Percentiles rank a stretch among this genome's conserved stretches.
Conservation (phyloP, 2,888 invertebrate genomes). For the Amiota communis region DNA sequence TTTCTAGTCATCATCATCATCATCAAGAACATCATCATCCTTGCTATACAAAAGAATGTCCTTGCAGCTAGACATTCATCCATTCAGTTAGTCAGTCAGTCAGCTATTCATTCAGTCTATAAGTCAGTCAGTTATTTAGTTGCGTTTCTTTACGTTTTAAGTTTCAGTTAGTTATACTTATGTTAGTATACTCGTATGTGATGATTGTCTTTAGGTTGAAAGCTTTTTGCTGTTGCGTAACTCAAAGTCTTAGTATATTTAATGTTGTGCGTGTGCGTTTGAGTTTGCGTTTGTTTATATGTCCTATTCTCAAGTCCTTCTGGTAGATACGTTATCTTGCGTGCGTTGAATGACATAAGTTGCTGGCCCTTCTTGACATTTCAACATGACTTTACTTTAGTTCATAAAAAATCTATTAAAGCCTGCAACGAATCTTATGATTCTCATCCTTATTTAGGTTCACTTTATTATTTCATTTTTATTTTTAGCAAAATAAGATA, state of each 20-base stretch:
- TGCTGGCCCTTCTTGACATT: conserved; percentile 50
- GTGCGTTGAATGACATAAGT: conserved; percentile 46
- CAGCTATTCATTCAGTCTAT: neutral
- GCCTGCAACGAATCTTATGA: conserved; percentile 44
- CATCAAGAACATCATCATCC: too few species aligned
- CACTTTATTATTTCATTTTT: neutral
- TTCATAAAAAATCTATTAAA: conserved; percentile 65
- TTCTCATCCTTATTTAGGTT: conserved; percentile 13
- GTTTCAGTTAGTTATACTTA: too few species aligned
- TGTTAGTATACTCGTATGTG: neutral
- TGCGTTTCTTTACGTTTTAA: too few species aligned
- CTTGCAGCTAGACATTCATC: too few species aligned
- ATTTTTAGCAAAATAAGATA: neutral
- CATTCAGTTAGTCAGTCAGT: conserved; percentile 2
- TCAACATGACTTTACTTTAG: conserved; percentile 65
- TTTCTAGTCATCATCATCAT: conserved; percentile 33
- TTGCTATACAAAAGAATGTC: too few species aligned
- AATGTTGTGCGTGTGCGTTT: conserved; percentile 26
- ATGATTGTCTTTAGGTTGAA: conserved; percentile 56
- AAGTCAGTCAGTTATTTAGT: neutral
- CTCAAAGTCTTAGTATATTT: conserved; percentile 52
- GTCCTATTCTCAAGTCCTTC: conserved; percentile 8
- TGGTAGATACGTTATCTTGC: conserved; percentile 22
- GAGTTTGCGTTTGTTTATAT: conserved; percentile 30
- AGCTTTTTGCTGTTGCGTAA: conserved; percentile 66